Conservation (phyloP, 2,888 invertebrate genomes). For the Pogonocherus hispidulus region DNA sequence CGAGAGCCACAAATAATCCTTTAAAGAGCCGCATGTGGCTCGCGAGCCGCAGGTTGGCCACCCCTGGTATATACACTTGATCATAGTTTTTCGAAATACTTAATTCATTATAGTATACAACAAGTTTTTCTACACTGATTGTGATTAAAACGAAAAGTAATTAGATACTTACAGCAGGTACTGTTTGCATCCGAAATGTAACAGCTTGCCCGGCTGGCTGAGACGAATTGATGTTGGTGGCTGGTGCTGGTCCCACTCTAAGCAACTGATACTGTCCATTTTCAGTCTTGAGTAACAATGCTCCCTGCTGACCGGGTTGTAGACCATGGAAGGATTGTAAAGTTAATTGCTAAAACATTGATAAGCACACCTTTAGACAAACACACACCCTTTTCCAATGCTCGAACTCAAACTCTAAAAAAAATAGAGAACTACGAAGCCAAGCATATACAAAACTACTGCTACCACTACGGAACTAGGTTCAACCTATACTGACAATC, state of each 20-base stretch:
- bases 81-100: too few species aligned
- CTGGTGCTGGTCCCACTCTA: conserved; percentile 87
- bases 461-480: not conserved
- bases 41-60: too few species aligned
- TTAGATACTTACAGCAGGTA: conserved; percentile 83
- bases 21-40: too few species aligned
- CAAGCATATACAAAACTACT: not conserved
- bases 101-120: too few species aligned
- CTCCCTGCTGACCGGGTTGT: conserved; percentile 89
- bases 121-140: too few species aligned
- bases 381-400: conserved; percentile 41
- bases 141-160: too few species aligned
- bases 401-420: conserved; percentile 41
- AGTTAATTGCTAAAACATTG: conserved; percentile 79
- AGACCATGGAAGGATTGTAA: conserved; percentile 89
- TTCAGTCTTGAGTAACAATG: conserved; percentile 95
- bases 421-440: conserved; percentile 36
- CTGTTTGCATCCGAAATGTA: conserved; percentile 87
- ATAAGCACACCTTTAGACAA: conserved; percentile 51
- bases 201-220: conserved; percentile 77
- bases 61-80: too few species aligned
- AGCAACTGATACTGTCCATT: conserved; percentile 96
- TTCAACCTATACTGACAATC: not conserved
- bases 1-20: too few species aligned
- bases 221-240: conserved; percentile 70